Evolutionary conservation across 1,140 invertebrate species (phyloP).

Genomic region (Melanaphis sacchari): DNA sequence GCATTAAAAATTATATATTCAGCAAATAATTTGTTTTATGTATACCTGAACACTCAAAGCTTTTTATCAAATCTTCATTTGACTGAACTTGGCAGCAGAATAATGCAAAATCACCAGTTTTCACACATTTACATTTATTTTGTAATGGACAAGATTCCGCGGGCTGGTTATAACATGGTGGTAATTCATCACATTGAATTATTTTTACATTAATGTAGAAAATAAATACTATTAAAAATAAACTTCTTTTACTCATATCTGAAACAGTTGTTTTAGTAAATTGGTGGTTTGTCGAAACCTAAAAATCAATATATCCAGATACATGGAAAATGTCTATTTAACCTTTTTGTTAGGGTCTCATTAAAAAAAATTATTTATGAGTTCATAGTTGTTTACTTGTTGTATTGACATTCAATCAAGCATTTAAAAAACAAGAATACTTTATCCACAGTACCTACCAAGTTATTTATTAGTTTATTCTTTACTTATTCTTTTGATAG

Average conservation of each 20-base stretch:
- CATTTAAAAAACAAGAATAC: not conserved
- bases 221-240: not conserved
- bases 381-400: conserved; percentile 22
- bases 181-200: conserved; percentile 41
- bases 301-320: not conserved
- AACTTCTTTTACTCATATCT: conserved; percentile 44
- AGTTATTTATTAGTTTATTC: not conserved
- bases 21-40: not conserved
- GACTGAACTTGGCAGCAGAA: conserved; percentile 33
- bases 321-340: not conserved
- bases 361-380: conserved; percentile 21
- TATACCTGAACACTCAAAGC: conserved; percentile 46
- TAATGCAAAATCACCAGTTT: conserved; percentile 20
- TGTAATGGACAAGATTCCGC: conserved; percentile 28
- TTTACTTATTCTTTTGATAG: not conserved
- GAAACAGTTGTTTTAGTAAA: not conserved
- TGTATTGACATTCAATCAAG: conserved; percentile 2
- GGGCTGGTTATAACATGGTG: conserved; percentile 33
- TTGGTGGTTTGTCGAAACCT: not conserved
- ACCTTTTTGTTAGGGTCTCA: not conserved
- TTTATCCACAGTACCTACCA: not conserved
- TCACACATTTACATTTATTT: conserved; percentile 36
- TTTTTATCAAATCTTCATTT: conserved; percentile 40
- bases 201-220: not conserved
- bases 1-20: not conserved